Evolutionary conservation across 2,113 vertebrate genomes (phyloP).

Genomic region (Chaetura pelagica): DNA sequence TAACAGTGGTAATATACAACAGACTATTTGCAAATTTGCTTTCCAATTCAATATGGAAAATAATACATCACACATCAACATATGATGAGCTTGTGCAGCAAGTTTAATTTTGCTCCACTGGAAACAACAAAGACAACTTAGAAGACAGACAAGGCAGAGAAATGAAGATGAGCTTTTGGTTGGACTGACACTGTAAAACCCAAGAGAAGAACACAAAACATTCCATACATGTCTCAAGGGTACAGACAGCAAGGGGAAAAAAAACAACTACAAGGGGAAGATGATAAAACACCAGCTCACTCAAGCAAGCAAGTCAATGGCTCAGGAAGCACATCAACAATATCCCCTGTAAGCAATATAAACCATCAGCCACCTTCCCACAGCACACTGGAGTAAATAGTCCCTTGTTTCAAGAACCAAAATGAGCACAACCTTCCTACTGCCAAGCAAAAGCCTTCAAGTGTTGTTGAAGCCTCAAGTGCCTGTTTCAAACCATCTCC

Average conservation of each 20-base stretch:
- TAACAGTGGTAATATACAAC: not conserved
- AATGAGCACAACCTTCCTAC: not conserved
- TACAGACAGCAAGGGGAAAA: not conserved
- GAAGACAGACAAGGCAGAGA: not conserved
- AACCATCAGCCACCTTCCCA: not conserved
- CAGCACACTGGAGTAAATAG: not conserved
- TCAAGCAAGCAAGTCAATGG: not conserved
- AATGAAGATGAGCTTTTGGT: not conserved
- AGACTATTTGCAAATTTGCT: not conserved
- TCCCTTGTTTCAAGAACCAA: not conserved
- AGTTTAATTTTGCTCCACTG: not conserved
- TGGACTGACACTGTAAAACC: not conserved
- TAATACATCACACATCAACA: not conserved
- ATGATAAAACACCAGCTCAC: rapidly evolving
- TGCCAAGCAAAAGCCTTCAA: not conserved
- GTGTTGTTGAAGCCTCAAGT: not conserved
- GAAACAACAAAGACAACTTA: not conserved
- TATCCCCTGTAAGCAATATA: not conserved
- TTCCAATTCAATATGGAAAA: not conserved
- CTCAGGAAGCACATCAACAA: not conserved
- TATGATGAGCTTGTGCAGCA: not conserved
- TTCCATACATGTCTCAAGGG: not conserved
- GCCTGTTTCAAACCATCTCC: not conserved
- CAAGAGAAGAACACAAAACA: not conserved
- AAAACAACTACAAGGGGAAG: not conserved